Conservation (phyloP, 2,113 vertebrate species). For the Naja naja region DNA sequence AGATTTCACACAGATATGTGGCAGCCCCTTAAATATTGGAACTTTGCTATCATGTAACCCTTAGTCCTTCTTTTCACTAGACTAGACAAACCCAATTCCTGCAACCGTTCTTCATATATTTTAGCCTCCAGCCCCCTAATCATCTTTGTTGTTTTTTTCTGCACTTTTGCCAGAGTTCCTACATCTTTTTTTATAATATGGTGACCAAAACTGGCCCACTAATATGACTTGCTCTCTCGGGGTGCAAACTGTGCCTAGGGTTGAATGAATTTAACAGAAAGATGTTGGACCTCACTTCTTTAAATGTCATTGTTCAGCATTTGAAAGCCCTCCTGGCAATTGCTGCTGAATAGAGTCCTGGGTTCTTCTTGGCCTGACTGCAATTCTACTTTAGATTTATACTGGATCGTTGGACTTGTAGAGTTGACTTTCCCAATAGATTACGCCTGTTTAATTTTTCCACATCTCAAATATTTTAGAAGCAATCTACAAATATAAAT, state of each 20-base stretch:
- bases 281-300: neutral
- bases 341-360: neutral
- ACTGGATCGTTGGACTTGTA: neutral
- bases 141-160: too few relatives aligned
- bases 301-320: neutral
- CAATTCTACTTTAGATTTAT: neutral
- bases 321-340: neutral
- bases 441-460: neutral
- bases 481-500: neutral
- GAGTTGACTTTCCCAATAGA: neutral
- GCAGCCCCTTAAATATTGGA: too few relatives aligned
- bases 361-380: neutral
- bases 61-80: too few relatives aligned
- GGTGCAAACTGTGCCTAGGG: neutral
- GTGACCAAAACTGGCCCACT: neutral
- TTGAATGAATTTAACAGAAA: neutral
- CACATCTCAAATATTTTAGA: neutral
- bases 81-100: too few relatives aligned
- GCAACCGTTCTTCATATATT: too few relatives aligned
- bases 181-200: too few relatives aligned
- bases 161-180: too few relatives aligned
- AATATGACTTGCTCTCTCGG: neutral
- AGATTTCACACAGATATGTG: too few relatives aligned
- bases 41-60: too few relatives aligned
- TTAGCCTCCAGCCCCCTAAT: too few relatives aligned